A percentile compares a stretch with the other conserved stretches of the same genome.
These are phyloP conservation scores for Calidris pygmaea DNA, from an alignment of 2,113 vertebrate genomes.

Conservation along the genomic window DNA sequence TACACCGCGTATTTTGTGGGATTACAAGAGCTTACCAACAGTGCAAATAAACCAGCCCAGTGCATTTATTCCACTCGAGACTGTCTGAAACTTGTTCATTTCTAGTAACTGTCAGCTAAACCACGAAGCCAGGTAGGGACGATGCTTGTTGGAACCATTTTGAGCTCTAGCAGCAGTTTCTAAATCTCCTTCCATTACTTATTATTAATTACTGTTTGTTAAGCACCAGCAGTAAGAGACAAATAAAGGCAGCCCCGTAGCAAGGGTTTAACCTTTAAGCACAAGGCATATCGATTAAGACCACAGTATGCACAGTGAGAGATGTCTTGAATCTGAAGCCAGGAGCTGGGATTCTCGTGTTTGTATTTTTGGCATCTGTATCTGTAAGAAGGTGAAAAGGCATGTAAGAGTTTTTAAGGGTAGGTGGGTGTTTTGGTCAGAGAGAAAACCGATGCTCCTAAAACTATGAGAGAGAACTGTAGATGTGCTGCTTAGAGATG, in stretches of 20 bases:
- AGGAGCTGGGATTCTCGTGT: not conserved
- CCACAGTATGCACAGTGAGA: not conserved
- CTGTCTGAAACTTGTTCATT: constrained; percentile 32
- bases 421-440: not conserved
- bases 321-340: not conserved
- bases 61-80: constrained; percentile 2
- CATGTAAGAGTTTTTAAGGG: not conserved
- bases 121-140: not conserved
- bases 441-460: not conserved
- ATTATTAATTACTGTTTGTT: not conserved
- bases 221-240: not conserved
- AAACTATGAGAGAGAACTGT: not conserved
- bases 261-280: constrained; percentile 3
- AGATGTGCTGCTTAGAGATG: constrained; percentile 21
- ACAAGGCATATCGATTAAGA: not conserved
- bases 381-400: not conserved
- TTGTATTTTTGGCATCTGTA: not conserved
- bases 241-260: not conserved
- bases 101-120: constrained; percentile 27
- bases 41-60: constrained; percentile 41
- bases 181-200: not conserved
- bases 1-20: not conserved
- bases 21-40: constrained; percentile 47
- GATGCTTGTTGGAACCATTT: not conserved
- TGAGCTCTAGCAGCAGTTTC: not conserved